phyloP scores from a whole-genome alignment of 2,113 vertebrate genomes.

The Phrynocephalus versicolor region DNA sequence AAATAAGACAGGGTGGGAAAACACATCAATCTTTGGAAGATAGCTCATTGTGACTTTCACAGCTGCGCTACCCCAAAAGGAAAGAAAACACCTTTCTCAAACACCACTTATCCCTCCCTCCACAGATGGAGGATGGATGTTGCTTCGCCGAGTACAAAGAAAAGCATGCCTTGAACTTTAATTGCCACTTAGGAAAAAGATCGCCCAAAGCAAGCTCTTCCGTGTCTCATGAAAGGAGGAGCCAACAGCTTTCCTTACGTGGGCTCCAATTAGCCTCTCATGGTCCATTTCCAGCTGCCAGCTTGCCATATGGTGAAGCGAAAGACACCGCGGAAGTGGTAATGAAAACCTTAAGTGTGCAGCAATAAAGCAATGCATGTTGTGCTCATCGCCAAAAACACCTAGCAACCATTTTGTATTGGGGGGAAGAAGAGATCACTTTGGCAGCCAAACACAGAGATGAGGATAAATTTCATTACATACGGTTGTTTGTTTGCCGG shows the following conservation, averaged over 20 bases:
- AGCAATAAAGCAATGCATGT: background rate
- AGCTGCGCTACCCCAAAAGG: background rate
- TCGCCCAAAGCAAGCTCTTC: background rate
- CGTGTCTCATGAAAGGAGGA: background rate
- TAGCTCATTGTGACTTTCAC: background rate
- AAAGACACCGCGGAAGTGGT: background rate
- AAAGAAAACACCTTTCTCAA: background rate
- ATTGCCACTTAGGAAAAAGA: slow-evolving; percentile 19
- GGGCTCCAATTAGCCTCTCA: slow-evolving; percentile 9
- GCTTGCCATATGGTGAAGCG: background rate
- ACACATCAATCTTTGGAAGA: background rate
- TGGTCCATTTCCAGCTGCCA: slow-evolving; percentile 7
- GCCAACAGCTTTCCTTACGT: background rate
- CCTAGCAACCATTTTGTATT: background rate
- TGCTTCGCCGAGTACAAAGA: background rate
- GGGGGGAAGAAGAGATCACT: background rate
- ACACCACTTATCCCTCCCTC: slow-evolving; percentile 1
- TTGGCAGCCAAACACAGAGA: background rate
- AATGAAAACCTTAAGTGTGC: background rate
- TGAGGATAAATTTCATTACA: background rate
- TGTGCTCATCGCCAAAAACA: background rate
- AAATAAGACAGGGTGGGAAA: background rate
- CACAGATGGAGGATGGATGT: slow-evolving; percentile 3
- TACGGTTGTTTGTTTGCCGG: no score
- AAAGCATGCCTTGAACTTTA: background rate